Evolutionary conservation across 2,888 invertebrate genomes (phyloP).

Genomic region (Sphecodes monilicornis): DNA sequence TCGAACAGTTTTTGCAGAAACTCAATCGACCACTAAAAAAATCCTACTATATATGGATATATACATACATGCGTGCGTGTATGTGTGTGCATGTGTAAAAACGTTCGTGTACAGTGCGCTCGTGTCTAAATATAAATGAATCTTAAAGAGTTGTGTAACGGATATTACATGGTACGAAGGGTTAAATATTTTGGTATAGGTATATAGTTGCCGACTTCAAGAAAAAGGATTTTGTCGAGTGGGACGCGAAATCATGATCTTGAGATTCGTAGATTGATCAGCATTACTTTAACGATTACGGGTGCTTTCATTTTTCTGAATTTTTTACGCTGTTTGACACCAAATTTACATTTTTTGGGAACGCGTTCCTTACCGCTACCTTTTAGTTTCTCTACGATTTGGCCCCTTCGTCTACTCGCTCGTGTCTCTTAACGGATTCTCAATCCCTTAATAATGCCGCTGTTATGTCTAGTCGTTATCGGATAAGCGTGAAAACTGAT

Average conservation of each 20-base stretch:
- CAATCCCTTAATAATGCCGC: slow-evolving; percentile 5
- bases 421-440: slow-evolving; percentile 5
- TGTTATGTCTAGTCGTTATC: slow-evolving; percentile 8
- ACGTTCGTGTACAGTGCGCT: neutral
- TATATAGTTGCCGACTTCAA: neutral
- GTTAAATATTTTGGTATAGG: neutral
- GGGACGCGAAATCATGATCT: neutral
- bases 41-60: neutral
- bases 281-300: neutral
- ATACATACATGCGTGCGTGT: no score
- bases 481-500: neutral
- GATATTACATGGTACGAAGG: no score
- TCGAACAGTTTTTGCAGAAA: neutral
- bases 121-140: neutral
- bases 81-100: no score
- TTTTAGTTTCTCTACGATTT: neutral
- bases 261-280: neutral
- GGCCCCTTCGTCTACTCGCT: neutral
- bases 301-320: neutral
- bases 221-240: neutral
- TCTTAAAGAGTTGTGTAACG: neutral
- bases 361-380: neutral
- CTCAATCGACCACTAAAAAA: neutral
- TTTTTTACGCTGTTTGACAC: neutral
- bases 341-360: neutral